Evolutionary conservation across 2,113 vertebrate genomes (phyloP).

Genomic region (Caloenas nicobarica): DNA sequence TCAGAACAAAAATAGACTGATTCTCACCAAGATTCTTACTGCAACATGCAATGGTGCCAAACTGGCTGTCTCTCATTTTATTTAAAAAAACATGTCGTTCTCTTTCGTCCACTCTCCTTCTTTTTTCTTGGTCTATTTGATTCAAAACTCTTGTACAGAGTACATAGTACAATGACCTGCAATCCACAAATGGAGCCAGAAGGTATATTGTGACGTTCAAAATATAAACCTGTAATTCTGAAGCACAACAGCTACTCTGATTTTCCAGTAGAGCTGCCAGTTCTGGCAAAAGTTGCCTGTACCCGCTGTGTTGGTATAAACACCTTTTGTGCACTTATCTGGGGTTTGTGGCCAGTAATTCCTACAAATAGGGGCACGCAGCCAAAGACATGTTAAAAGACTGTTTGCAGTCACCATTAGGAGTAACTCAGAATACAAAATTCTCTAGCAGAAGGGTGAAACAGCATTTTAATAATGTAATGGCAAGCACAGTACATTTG

Average conservation of each 20-base stretch:
- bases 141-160: not conserved
- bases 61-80: not conserved
- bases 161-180: not conserved
- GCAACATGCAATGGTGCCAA: not conserved
- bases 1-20: not conserved
- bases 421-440: not conserved
- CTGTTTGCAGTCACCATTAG: not conserved
- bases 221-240: not conserved
- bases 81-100: not conserved
- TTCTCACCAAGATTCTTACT: not conserved
- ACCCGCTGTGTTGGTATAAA: not conserved
- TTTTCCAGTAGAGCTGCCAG: not conserved
- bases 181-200: not conserved
- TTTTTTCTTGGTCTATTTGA: not conserved
- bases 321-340: not conserved
- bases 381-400: not conserved
- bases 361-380: not conserved
- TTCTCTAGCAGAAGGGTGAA: not conserved
- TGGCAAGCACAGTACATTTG: not conserved
- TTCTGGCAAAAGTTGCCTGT: not conserved
- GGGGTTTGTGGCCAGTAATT: not conserved
- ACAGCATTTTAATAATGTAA: not conserved
- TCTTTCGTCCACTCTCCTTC: not conserved
- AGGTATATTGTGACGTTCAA: fast-evolving
- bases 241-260: not conserved